Evolutionary conservation across 2,888 invertebrate species (phyloP).

Genomic region (Notodonta ziczac): DNA sequence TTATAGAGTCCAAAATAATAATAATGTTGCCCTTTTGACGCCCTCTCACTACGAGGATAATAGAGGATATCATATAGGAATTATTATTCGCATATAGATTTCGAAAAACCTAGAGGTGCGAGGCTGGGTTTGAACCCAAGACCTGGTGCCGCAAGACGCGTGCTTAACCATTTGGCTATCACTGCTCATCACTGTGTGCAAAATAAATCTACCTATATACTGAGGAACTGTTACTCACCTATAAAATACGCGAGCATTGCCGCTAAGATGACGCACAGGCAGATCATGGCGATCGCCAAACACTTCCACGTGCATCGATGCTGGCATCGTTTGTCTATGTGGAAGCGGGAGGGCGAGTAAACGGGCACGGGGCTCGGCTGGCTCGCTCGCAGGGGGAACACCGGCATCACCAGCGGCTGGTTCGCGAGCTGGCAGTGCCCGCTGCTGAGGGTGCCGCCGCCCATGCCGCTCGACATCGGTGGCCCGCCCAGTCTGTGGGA

Average conservation of each 20-base stretch:
- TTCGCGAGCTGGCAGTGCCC: constrained; percentile 89
- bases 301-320: constrained; percentile 99
- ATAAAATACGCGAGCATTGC: constrained; percentile 98
- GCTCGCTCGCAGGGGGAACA: constrained; percentile 93
- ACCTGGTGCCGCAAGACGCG: no score
- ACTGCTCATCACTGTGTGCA: no score
- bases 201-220: neutral
- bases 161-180: no score
- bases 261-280: constrained; percentile 94
- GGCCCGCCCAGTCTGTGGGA: constrained; percentile 79
- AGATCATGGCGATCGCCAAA: constrained; percentile 96
- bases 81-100: no score
- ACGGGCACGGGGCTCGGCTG: constrained; percentile 91
- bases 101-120: no score
- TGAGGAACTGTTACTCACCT: constrained; percentile 86
- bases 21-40: no score
- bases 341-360: constrained; percentile 96
- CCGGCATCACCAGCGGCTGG: constrained; percentile 93
- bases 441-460: constrained; percentile 86
- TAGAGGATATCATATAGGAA: no score
- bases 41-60: no score
- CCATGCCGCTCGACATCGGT: constrained; percentile 84
- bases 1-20: no score
- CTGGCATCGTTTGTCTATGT: constrained; percentile 97
- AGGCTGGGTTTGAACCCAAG: no score